Conservation (phyloP, 2,888 invertebrate genomes). For the Plebejus argus region DNA sequence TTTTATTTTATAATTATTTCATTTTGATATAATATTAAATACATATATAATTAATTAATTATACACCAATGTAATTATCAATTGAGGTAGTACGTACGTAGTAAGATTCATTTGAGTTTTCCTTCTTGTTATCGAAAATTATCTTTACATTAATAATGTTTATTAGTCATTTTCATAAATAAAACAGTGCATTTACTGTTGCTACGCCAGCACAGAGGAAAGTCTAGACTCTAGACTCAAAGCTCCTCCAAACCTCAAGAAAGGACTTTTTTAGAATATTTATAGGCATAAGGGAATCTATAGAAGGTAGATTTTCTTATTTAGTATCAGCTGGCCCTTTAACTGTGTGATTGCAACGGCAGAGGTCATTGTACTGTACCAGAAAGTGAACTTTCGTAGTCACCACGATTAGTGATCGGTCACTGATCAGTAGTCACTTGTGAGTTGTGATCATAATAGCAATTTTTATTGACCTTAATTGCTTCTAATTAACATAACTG, state of each 20-base stretch:
- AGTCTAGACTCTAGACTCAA: too few species aligned
- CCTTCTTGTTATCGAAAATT: background rate
- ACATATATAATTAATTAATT: too few species aligned
- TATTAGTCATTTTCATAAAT: background rate
- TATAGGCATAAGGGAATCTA: background rate
- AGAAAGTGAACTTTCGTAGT: background rate
- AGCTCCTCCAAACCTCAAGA: too few species aligned
- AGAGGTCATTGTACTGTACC: background rate
- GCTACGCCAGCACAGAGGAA: too few species aligned
- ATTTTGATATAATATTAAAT: too few species aligned
- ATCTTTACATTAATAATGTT: background rate
- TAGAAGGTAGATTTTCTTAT: background rate
- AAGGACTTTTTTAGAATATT: background rate
- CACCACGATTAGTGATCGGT: background rate
- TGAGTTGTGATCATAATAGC: background rate
- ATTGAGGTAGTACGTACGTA: background rate
- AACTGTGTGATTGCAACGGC: background rate
- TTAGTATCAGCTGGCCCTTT: background rate
- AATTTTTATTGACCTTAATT: background rate
- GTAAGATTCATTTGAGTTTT: background rate
- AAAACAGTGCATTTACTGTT: background rate
- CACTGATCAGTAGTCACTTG: background rate
- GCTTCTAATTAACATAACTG: background rate
- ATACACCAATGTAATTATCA: background rate
- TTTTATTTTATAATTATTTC: too few species aligned